Conservation (phyloP, 2,113 vertebrate genomes). For the Lipotes vexillifer region DNA sequence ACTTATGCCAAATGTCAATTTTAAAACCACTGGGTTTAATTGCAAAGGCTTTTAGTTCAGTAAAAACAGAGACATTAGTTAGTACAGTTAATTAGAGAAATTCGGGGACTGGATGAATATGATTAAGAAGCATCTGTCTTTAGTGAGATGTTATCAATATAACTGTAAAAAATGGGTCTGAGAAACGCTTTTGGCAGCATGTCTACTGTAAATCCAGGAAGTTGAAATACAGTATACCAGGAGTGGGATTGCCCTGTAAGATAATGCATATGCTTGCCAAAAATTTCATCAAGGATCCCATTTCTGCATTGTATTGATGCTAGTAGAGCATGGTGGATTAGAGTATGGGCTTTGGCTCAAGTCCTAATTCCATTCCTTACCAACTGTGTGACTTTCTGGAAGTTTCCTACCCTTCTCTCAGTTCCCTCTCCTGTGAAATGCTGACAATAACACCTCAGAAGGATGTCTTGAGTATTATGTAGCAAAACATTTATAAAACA, state of each 20-base stretch:
- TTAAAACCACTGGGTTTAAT: slow-evolving; percentile 52
- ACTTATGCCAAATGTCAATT: slow-evolving; percentile 50
- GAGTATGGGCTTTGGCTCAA: neutral
- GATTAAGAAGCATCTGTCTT: slow-evolving; percentile 24
- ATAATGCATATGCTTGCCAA: neutral
- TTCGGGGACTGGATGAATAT: neutral
- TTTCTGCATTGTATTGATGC: neutral
- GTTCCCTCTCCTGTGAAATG: neutral
- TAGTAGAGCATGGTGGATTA: neutral
- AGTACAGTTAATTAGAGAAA: slow-evolving; percentile 24
- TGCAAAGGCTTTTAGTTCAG: slow-evolving; percentile 33
- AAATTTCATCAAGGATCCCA: neutral
- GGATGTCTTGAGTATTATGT: neutral
- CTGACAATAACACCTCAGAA: neutral
- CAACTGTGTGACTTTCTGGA: neutral
- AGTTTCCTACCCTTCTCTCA: neutral
- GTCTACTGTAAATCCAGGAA: neutral
- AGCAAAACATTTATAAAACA: neutral
- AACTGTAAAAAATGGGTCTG: neutral
- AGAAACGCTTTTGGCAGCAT: neutral
- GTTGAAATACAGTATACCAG: neutral
- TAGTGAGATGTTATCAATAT: neutral
- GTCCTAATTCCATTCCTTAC: neutral
- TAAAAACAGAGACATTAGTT: slow-evolving; percentile 11
- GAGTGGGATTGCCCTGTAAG: neutral